Percentiles rank a stretch among this genome's conserved stretches.
phyloP scores from a whole-genome alignment of 2,797 vertebrate species.

The Microctenopoma lineatum region DNA sequence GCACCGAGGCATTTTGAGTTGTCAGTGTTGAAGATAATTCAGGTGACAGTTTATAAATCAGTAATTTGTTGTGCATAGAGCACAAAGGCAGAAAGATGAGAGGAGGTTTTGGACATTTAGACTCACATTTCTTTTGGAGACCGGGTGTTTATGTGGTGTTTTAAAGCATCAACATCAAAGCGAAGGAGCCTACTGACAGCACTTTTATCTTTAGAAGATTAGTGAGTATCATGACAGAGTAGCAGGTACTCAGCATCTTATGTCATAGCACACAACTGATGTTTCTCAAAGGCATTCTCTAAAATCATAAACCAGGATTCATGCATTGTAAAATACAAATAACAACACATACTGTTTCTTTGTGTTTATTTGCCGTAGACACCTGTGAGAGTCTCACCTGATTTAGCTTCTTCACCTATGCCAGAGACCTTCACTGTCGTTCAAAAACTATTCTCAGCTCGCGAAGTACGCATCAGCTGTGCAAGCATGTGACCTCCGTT shows the following conservation, averaged over 20 bases:
- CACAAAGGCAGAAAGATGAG: constrained; percentile 8
- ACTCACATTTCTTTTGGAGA: background rate
- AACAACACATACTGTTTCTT: background rate
- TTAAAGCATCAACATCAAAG: constrained; percentile 9
- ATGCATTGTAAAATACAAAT: background rate
- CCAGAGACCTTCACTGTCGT: no score
- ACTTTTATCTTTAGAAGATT: constrained; percentile 6
- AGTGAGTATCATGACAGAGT: constrained; percentile 26
- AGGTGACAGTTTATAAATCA: constrained; percentile 2
- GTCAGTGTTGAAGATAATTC: background rate
- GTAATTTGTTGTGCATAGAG: background rate
- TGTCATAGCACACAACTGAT: constrained; percentile 6
- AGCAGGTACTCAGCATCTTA: background rate
- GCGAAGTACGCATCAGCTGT: no score
- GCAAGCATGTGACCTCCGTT: no score
- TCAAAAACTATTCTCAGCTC: no score
- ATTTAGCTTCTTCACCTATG: no score
- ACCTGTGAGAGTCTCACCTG: no score
- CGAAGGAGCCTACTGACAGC: constrained; percentile 3
- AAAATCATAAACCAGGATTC: background rate
- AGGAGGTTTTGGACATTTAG: background rate
- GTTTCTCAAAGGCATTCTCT: background rate
- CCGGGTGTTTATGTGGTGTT: constrained; percentile 3
- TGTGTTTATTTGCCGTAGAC: background rate
- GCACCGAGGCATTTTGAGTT: background rate